A percentile compares a stretch with the other conserved stretches of the same genome.
phyloP scores from a whole-genome alignment of 1,140 invertebrate genomes.

The Trichogramma pretiosum region DNA sequence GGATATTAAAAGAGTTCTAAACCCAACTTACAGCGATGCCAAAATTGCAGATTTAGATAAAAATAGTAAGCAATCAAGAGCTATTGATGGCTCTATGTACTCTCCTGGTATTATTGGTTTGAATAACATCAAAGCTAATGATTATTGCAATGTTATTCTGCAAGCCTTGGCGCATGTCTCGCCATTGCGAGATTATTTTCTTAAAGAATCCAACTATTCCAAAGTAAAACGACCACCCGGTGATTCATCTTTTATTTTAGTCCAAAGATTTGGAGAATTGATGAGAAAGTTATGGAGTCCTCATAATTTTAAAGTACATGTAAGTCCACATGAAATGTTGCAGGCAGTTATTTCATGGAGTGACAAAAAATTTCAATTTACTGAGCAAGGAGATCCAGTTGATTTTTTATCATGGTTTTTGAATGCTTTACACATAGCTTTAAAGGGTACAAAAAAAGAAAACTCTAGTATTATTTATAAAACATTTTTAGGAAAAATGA shows the following conservation, averaged over 20 bases:
- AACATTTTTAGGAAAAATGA: conserved; percentile 92
- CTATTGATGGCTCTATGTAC: conserved; percentile 95
- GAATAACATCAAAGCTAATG: conserved; percentile 99
- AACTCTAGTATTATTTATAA: conserved; percentile 89
- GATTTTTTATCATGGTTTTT: conserved; percentile 96
- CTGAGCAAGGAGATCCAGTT: conserved; percentile 95
- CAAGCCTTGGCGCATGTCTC: conserved; percentile 92
- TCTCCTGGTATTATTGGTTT: conserved; percentile 92
- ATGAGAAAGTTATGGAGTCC: conserved; percentile 99
- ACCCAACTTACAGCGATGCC: conserved; percentile 85
- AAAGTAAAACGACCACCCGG: conserved; percentile 84
- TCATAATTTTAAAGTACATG: conserved; percentile 97
- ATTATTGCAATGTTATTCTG: conserved; percentile 98
- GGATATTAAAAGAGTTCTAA: conserved; percentile 98
- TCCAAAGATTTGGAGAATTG: conserved; percentile 94
- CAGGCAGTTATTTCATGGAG: conserved; percentile 98
- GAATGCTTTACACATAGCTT: conserved; percentile 82
- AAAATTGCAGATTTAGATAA: conserved; percentile 76
- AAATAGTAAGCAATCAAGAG: conserved; percentile 80
- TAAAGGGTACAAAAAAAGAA: conserved; percentile 78
- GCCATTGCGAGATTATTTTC: conserved; percentile 89
- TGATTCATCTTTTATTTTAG: conserved; percentile 81
- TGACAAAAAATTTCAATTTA: conserved; percentile 97
- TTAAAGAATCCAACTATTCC: conserved; percentile 87
- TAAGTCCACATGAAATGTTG: conserved; percentile 99